Base-by-base conservation (phyloP, 2,797 vertebrate genomes). In the Chaenodraco wilsoni region DNA sequence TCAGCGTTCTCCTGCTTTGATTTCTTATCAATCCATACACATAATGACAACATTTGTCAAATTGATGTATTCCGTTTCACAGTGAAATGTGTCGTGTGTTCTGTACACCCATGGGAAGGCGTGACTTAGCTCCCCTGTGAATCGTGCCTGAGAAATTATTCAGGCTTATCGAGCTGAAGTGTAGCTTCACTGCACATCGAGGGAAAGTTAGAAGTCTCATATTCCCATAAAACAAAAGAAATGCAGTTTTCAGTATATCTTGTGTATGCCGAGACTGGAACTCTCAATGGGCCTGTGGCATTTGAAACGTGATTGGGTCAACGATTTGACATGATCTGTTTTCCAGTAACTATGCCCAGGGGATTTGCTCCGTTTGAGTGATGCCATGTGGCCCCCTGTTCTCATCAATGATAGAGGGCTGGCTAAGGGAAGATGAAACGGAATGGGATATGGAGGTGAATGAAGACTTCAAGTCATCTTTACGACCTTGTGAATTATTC, bases 401-500 rank as follows among this genome's bases (percentile, higher is more conserved):
- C 87, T 92, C 90, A 91, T 93, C 92, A 92, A 83, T 89, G 90
- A 90, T 79, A 63, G 83, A 91, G 81, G 81, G 65, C 70, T 65
- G 72, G 86, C 81, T 86, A 74, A 83, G 83, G 83, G 79, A 78
- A 81, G 89, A 92, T 92, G 86, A 91, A 92, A 93, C 74, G 84
- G 88, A 92, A 88, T 90, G 64, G 79, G 81, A 91, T 79, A 86
- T 79, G 68, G 82, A 78, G 79, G 84, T 80, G 86, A 93, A 89
- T 85, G 89, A 87, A 88, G 78, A 71, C 78, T 88, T 58, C 4
- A 72, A 88, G 87, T 91, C 84, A 72, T 91, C 88, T 88, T 85
- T 82, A 82, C 67, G 83, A 91, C 79, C 84, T 79, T 14, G 68
- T 93, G 86, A 91, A 93, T 94, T 87, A 93, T 93, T 90, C 86